phyloP scores from a whole-genome alignment of 2,888 invertebrate species.

The Pantelozetes paolii region DNA sequence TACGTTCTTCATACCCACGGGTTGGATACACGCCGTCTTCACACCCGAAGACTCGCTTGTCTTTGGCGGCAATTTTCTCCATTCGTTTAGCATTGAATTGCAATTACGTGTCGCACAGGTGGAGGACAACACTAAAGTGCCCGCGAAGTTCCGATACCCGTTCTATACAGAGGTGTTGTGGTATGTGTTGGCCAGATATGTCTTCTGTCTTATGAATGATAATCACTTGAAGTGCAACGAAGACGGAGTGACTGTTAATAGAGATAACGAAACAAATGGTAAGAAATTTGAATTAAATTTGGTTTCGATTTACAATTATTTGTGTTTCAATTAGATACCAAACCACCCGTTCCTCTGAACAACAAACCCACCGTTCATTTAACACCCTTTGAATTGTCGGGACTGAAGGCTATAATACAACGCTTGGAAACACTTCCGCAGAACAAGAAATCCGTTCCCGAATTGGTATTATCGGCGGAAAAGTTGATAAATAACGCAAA shows the following conservation, averaged over 20 bases:
- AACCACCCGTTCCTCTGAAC: conserved; percentile 47
- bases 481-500: conserved; percentile 78
- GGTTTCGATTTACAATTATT: neutral
- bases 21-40: conserved; percentile 98
- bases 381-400: conserved; percentile 57
- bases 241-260: conserved; percentile 46
- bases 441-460: conserved; percentile 85
- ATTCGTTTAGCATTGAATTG: conserved; percentile 90
- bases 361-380: conserved; percentile 49
- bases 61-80: conserved; percentile 96
- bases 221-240: conserved; percentile 62
- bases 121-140: conserved; percentile 89
- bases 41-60: conserved; percentile 93
- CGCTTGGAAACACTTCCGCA: conserved; percentile 83
- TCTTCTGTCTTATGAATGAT: conserved; percentile 75
- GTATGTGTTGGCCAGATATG: conserved; percentile 92
- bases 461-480: conserved; percentile 80
- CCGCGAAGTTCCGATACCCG: conserved; percentile 94
- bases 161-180: conserved; percentile 97
- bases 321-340: neutral
- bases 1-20: conserved; percentile 93
- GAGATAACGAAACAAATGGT: neutral
- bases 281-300: neutral
- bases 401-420: conserved; percentile 71
- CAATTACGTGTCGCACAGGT: conserved; percentile 93